Conservation (phyloP, 2,797 vertebrate species). For the Trichosurus vulpecula region DNA sequence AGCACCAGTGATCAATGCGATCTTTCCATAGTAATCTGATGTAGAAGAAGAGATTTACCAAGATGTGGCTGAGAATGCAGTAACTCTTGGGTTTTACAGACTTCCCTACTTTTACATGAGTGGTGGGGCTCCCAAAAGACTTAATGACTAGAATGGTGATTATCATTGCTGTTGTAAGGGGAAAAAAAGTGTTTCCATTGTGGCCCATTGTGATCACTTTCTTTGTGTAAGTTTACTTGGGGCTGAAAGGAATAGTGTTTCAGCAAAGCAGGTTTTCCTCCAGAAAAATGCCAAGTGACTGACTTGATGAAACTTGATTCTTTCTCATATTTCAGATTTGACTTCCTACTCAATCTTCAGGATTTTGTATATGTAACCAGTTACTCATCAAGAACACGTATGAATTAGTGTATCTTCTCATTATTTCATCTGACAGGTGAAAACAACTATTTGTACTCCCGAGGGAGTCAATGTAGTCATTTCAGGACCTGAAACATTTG, state of each 20-base stretch:
- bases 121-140: neutral
- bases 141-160: neutral
- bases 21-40: neutral
- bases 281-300: neutral
- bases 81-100: neutral
- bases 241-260: neutral
- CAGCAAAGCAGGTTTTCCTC: neutral
- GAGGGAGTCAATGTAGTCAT: slow-evolving; percentile 12
- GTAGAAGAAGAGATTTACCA: neutral
- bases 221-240: neutral
- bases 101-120: neutral
- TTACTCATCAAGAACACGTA: neutral
- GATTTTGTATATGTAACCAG: neutral
- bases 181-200: neutral
- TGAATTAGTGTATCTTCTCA: neutral
- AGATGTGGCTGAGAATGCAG: neutral
- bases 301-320: neutral
- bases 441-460: neutral
- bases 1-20: neutral
- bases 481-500: neutral
- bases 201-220: neutral
- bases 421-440: neutral
- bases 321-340: neutral
- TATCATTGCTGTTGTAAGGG: neutral
- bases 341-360: neutral